A percentile compares a stretch with the other conserved stretches of the same genome.
These are phyloP conservation scores for Coleophora deauratella DNA, from an alignment of 2,888 invertebrate species.

Conservation along the genomic window DNA sequence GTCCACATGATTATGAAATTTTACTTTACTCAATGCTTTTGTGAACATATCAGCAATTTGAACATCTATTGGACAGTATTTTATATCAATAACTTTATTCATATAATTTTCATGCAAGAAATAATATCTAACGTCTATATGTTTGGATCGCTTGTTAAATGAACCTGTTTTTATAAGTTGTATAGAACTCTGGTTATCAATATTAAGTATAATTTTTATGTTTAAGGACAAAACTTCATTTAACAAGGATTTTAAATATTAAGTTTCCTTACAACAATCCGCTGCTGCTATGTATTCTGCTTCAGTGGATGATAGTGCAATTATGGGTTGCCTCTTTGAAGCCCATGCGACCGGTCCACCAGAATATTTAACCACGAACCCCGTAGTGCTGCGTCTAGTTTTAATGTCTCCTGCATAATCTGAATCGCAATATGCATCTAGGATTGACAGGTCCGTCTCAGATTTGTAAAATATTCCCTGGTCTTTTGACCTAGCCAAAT, in stretches of 20 bases:
- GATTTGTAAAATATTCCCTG: too few species aligned
- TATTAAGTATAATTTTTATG: background rate
- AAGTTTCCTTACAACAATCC: too few species aligned
- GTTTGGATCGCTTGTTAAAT: too few species aligned
- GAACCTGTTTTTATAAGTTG: background rate
- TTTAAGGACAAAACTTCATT: background rate
- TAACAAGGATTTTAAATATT: background rate
- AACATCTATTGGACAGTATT: too few species aligned
- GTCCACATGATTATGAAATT: too few species aligned
- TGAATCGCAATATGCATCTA: background rate
- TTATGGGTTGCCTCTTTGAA: background rate
- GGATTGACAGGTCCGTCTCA: too few species aligned
- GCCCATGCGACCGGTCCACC: background rate
- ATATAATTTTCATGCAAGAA: too few species aligned
- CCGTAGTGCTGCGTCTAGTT: background rate
- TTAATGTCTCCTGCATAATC: background rate
- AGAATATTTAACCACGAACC: background rate
- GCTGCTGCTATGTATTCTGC: slow-evolving; percentile 1
- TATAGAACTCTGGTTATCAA: background rate
- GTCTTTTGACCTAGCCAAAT: too few species aligned
- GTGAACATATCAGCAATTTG: too few species aligned
- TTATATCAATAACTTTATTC: too few species aligned
- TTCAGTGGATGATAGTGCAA: slow-evolving; percentile 4
- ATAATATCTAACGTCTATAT: too few species aligned
- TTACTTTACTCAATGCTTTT: too few species aligned